These are phyloP conservation scores for Drosophila formosana DNA, from an alignment of 2,888 invertebrate species.

Conservation along the genomic window DNA sequence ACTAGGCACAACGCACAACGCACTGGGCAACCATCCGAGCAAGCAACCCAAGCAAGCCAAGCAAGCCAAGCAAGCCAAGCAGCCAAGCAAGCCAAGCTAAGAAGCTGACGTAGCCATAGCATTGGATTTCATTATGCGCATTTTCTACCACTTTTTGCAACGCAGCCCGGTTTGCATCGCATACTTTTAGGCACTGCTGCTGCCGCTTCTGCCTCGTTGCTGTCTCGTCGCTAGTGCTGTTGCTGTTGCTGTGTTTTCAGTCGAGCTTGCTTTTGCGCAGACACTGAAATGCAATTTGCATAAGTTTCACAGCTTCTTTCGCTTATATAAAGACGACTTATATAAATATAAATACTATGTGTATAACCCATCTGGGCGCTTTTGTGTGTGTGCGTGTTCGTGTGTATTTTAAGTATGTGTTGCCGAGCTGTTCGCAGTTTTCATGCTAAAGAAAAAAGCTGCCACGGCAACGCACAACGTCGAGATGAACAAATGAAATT, in stretches of 20 bases:
- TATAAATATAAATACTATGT: conserved; percentile 80
- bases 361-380: conserved; percentile 69
- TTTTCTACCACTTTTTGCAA: conserved; percentile 71
- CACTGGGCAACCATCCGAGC: conserved; percentile 36
- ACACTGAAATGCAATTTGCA: conserved; percentile 82
- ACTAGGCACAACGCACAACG: conserved; percentile 39
- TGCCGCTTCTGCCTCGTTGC: conserved; percentile 22
- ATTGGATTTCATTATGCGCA: conserved; percentile 81
- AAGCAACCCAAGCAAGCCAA: conserved; percentile 21
- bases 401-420: conserved; percentile 69
- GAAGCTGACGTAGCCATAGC: conserved; percentile 70
- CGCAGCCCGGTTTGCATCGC: conserved; percentile 71
- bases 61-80: conserved; percentile 30
- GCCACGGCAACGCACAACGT: conserved; percentile 37
- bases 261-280: conserved; percentile 71
- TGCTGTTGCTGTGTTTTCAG: conserved; percentile 42
- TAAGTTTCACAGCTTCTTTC: conserved; percentile 82
- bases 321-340: conserved; percentile 68
- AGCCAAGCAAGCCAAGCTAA: conserved; percentile 56
- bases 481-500: conserved; percentile 66
- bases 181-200: conserved; percentile 69
- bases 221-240: conserved; percentile 23
- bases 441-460: conserved; percentile 44
- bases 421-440: conserved; percentile 77
- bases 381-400: not conserved